Evolutionary conservation across 1,140 invertebrate species (phyloP).

Genomic region (Bombus soroeensis): DNA sequence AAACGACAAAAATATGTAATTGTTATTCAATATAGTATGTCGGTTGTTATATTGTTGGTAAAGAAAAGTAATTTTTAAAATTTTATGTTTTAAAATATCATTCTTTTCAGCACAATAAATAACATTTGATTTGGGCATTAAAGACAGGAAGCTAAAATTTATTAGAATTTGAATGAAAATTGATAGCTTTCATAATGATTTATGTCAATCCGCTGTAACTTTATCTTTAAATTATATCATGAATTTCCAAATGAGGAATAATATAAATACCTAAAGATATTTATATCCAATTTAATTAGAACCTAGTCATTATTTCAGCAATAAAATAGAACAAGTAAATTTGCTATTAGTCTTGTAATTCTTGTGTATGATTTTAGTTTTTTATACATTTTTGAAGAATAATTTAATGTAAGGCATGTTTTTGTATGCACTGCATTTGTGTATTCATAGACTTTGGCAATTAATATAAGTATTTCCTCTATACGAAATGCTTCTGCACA

Average conservation of each 20-base stretch:
- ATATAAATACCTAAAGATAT: constrained; percentile 10
- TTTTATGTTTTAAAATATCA: not conserved
- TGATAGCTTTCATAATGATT: not conserved
- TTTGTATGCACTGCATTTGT: not conserved
- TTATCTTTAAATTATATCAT: constrained; percentile 15
- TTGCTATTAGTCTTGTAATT: constrained; percentile 30
- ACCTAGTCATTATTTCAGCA: not conserved
- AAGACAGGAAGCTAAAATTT: not conserved
- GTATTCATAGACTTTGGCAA: not conserved
- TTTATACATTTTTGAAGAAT: constrained; percentile 27
- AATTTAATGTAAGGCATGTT: constrained; percentile 31
- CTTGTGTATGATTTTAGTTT: constrained; percentile 14
- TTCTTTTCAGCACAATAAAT: not conserved
- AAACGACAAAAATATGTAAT: not conserved
- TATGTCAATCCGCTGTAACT: not conserved
- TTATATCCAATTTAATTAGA: constrained; percentile 11
- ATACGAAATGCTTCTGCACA: not conserved
- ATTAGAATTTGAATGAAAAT: constrained; percentile 10
- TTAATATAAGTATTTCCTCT: constrained; percentile 9
- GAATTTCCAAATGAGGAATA: constrained; percentile 14
- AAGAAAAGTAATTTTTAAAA: not conserved
- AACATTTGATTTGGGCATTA: not conserved
- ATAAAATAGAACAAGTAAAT: constrained; percentile 27
- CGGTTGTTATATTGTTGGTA: not conserved
- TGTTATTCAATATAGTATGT: not conserved